Conservation (phyloP, 2,888 invertebrate genomes). For the Seladonia tumulorum region DNA sequence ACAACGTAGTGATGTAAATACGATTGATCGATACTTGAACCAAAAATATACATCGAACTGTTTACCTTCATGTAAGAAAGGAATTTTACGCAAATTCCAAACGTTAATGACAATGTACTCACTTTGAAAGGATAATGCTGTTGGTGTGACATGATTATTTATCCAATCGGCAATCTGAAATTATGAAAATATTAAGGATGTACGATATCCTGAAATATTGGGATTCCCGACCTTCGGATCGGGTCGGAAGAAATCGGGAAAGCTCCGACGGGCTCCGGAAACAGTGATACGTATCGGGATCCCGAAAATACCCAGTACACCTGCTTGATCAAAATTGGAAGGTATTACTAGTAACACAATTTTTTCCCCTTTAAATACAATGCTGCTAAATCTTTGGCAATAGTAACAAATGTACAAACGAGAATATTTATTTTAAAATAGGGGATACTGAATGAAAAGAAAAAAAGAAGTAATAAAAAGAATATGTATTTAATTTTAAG, state of each 20-base stretch:
- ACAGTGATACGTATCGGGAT: not conserved
- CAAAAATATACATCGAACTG: slow-evolving; percentile 43
- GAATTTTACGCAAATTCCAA: not conserved
- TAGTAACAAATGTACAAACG: too few species aligned
- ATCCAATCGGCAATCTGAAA: slow-evolving; percentile 22
- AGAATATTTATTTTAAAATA: too few species aligned
- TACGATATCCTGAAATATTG: not conserved
- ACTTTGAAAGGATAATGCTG: slow-evolving; percentile 96
- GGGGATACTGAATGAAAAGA: too few species aligned
- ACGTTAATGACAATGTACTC: slow-evolving; percentile 79
- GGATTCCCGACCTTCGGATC: not conserved
- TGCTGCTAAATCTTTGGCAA: too few species aligned
- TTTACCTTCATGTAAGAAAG: not conserved
- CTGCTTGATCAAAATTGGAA: too few species aligned
- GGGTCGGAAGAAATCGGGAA: not conserved
- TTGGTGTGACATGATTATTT: slow-evolving; percentile 89
- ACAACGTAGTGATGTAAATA: slow-evolving; percentile 60
- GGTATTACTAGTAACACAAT: not conserved
- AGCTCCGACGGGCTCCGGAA: not conserved
- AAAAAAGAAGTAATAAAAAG: too few species aligned
- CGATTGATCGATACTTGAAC: slow-evolving; percentile 44
- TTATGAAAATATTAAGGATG: slow-evolving; percentile 9
- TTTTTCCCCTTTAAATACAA: too few species aligned
- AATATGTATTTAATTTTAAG: too few species aligned
- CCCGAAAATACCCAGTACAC: not conserved